Evolutionary conservation across 2,888 invertebrate species (phyloP).

Genomic region (Heliconius hortense): DNA sequence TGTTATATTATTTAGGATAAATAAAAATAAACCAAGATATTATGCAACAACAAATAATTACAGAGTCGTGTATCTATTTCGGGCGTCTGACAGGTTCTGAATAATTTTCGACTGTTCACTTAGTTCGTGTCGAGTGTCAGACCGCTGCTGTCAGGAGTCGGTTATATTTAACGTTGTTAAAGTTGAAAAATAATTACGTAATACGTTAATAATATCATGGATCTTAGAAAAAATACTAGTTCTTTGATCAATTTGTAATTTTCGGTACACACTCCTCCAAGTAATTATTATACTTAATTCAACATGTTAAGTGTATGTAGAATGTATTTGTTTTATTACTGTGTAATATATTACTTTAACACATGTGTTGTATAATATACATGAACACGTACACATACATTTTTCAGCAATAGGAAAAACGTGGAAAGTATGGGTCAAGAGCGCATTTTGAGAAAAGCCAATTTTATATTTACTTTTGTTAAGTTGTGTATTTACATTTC

Average conservation of each 20-base stretch:
- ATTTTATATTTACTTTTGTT: background rate
- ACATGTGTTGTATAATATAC: no score
- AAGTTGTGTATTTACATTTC: constrained; percentile 12
- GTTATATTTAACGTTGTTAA: constrained; percentile 11
- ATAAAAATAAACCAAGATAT: background rate
- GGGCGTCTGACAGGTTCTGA: constrained; percentile 14
- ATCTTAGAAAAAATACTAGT: no score
- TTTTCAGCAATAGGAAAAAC: no score
- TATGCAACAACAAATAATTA: constrained; percentile 22
- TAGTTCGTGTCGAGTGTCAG: constrained; percentile 1
- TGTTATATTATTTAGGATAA: background rate
- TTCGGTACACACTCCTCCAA: no score
- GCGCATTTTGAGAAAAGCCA: background rate
- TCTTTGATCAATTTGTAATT: no score
- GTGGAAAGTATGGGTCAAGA: no score
- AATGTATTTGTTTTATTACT: no score
- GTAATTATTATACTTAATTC: no score
- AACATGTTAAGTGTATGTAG: no score
- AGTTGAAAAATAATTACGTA: constrained; percentile 10
- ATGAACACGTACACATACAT: no score
- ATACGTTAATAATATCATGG: background rate
- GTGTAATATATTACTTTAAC: no score
- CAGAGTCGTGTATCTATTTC: constrained; percentile 15
- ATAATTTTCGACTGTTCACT: constrained; percentile 28
- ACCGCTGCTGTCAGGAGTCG: constrained; percentile 5